Conservation (phyloP, 2,888 invertebrate genomes). For the Cryptops parisi region DNA sequence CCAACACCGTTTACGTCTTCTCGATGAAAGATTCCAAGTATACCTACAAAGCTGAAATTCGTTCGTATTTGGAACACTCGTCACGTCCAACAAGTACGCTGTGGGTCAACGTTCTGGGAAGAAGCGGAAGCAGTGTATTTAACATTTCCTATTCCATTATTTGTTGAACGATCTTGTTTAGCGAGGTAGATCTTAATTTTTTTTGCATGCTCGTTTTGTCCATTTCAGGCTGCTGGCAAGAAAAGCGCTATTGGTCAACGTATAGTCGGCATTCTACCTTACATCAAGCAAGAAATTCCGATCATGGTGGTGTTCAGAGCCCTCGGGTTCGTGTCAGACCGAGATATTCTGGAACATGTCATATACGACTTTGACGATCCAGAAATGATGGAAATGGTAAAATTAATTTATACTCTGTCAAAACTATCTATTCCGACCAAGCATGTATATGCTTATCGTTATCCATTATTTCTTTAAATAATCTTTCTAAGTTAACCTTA, state of each 20-base stretch:
- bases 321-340: conserved; percentile 96
- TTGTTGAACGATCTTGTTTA: conserved; percentile 8
- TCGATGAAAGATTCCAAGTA: conserved; percentile 99
- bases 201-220: too few relatives aligned
- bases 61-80: conserved; percentile 80
- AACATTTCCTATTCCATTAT: background rate
- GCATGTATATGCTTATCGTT: too few relatives aligned
- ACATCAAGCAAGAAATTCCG: conserved; percentile 98
- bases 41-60: conserved; percentile 95
- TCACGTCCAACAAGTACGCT: conserved; percentile 91
- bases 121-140: conserved; percentile 55
- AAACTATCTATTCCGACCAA: too few relatives aligned
- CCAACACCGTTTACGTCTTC: conserved; percentile 99
- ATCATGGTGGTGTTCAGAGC: conserved; percentile 99
- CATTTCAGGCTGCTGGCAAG: too few relatives aligned
- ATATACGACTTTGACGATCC: conserved; percentile 99
- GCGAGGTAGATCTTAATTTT: conserved; percentile 16
- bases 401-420: too few relatives aligned
- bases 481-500: too few relatives aligned
- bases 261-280: conserved; percentile 94
- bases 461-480: too few relatives aligned
- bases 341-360: conserved; percentile 98
- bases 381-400: conserved; percentile 99
- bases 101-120: conserved; percentile 99
- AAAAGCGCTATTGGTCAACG: conserved; percentile 98